Conservation (phyloP, 2,113 vertebrate genomes). For the Polypterus senegalus region DNA sequence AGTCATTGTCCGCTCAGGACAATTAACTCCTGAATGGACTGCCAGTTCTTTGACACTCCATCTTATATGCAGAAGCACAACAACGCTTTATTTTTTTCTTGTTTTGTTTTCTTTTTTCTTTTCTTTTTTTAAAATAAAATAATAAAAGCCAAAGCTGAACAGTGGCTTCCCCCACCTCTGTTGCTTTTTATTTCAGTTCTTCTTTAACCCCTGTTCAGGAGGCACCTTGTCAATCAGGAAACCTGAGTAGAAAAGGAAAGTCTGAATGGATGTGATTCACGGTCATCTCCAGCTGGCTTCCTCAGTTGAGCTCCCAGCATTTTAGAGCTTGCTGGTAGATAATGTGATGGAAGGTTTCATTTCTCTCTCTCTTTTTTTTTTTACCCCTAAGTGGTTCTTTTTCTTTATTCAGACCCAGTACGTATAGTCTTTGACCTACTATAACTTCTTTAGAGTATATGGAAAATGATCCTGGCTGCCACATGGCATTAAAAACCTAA, state of each 20-base stretch:
- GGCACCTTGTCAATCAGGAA: constrained; percentile 63
- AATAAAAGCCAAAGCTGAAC: background rate
- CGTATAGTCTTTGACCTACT: too few species aligned
- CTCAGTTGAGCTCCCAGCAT: too few species aligned
- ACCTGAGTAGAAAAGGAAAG: constrained; percentile 18
- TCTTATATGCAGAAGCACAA: constrained; percentile 51
- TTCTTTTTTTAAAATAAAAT: background rate
- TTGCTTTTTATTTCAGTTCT: background rate
- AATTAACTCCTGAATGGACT: constrained; percentile 66
- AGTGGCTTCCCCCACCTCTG: background rate
- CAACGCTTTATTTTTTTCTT: constrained; percentile 45
- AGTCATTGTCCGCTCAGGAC: constrained; percentile 63
- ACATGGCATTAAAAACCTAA: too few species aligned
- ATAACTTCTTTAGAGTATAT: too few species aligned
- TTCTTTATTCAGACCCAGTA: too few species aligned
- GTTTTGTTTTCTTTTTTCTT: background rate
- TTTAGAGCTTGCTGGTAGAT: too few species aligned
- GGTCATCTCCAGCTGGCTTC: background rate
- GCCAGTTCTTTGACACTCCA: constrained; percentile 44
- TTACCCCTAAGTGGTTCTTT: too few species aligned
- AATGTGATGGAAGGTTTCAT: too few species aligned
- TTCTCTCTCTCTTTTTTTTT: too few species aligned
- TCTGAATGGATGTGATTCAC: constrained; percentile 36
- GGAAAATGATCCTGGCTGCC: too few species aligned
- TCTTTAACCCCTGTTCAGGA: constrained; percentile 17